Evolutionary conservation across 2,888 invertebrate genomes (phyloP).

Genomic region (Ischnus inquisitorius): DNA sequence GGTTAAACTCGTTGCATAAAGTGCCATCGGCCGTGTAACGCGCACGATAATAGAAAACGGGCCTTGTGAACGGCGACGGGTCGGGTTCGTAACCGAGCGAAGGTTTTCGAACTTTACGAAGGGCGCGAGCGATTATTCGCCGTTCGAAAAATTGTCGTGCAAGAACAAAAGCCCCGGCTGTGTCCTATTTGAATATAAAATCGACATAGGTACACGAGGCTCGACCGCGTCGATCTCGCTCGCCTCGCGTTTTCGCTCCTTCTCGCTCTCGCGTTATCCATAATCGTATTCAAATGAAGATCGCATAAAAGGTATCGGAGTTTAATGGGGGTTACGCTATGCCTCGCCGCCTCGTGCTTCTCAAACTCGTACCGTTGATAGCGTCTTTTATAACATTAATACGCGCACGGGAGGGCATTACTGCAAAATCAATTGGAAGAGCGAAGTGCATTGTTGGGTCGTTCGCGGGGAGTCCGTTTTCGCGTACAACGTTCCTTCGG

Average conservation of each 20-base stretch:
- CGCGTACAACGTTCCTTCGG: background rate
- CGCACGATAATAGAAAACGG: conserved; percentile 49
- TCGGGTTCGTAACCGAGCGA: conserved; percentile 45
- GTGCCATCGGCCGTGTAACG: conserved; percentile 43
- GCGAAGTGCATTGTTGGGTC: background rate
- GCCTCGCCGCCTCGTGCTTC: conserved; percentile 29
- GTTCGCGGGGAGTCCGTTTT: background rate
- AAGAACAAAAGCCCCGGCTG: conserved; percentile 81
- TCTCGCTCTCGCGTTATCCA: conserved; percentile 82
- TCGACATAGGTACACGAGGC: conserved; percentile 79
- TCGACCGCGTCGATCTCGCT: conserved; percentile 18
- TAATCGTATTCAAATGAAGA: conserved; percentile 85
- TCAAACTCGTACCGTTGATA: conserved; percentile 29
- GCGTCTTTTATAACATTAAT: background rate
- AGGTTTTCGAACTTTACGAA: conserved; percentile 64
- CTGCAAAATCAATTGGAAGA: background rate
- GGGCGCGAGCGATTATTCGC: conserved; percentile 71
- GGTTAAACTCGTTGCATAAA: conserved; percentile 31
- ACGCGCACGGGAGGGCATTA: background rate
- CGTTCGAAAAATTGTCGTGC: conserved; percentile 80
- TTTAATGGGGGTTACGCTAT: conserved; percentile 80
- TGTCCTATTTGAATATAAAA: conserved; percentile 84
- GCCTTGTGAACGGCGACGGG: conserved; percentile 62
- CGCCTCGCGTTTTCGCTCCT: background rate
- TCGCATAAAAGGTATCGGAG: conserved; percentile 82